Evolutionary conservation across 2,797 vertebrate species (phyloP).

Genomic region (Taenioides sp.): DNA sequence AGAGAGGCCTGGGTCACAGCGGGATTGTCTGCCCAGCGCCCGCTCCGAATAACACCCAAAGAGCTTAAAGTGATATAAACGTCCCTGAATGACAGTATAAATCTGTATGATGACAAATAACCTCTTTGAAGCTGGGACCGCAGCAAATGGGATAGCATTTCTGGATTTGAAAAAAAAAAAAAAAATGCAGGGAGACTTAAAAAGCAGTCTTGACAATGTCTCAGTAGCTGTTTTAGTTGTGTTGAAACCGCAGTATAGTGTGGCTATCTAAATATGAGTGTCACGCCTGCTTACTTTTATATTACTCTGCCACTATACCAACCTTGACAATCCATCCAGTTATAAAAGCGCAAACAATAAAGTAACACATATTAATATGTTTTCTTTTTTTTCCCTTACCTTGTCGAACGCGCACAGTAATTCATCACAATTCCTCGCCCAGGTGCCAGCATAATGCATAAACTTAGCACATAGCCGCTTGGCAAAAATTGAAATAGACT

Average conservation of each 20-base stretch:
- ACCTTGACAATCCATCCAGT: constrained; percentile 46
- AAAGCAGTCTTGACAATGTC: constrained; percentile 66
- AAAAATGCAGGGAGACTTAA: constrained; percentile 46
- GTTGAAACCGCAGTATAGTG: constrained; percentile 52
- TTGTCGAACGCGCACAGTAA: constrained; percentile 81
- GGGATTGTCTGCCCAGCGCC: constrained; percentile 58
- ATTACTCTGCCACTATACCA: constrained; percentile 54
- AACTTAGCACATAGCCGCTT: constrained; percentile 87
- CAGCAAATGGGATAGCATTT: constrained; percentile 74
- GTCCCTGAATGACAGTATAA: constrained; percentile 78
- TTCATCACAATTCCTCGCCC: constrained; percentile 92
- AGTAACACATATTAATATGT: constrained; percentile 68
- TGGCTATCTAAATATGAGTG: constrained; percentile 74
- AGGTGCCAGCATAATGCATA: constrained; percentile 90
- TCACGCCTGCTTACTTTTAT: constrained; percentile 75
- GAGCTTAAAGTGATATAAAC: constrained; percentile 81
- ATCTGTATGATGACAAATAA: constrained; percentile 80
- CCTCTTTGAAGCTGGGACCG: constrained; percentile 74
- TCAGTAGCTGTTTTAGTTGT: constrained; percentile 68
- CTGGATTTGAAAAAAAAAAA: constrained; percentile 61
- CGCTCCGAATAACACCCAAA: constrained; percentile 63
- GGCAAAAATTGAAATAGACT: constrained; percentile 96
- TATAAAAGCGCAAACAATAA: constrained; percentile 58
- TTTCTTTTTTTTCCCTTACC: constrained; percentile 75
- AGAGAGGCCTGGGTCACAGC: constrained; percentile 49